Evolutionary conservation across 2,797 vertebrate species (phyloP).

Genomic region (Anisognathus igniventris): DNA sequence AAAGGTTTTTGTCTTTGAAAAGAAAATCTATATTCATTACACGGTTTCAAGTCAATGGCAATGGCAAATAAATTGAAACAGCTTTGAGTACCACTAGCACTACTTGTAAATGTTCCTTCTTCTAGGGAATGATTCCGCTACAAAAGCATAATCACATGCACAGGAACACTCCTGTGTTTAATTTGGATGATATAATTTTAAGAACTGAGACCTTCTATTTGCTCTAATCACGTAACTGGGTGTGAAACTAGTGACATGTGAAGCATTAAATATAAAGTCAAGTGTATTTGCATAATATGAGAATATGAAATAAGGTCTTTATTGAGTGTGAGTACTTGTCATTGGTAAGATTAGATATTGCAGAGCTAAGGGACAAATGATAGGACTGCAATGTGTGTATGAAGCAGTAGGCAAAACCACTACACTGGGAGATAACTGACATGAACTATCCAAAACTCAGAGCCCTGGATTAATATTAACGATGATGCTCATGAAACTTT

Average conservation of each 20-base stretch:
- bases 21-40: background rate
- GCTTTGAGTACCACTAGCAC: background rate
- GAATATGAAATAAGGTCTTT: background rate
- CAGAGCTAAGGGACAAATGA: background rate
- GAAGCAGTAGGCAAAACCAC: background rate
- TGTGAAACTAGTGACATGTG: background rate
- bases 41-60: background rate
- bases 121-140: background rate
- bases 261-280: background rate
- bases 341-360: background rate
- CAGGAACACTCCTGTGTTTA: background rate
- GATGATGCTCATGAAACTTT: background rate
- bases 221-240: background rate
- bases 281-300: background rate
- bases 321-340: background rate
- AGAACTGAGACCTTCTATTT: background rate
- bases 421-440: background rate
- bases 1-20: background rate
- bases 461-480: background rate
- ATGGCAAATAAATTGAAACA: slow-evolving; percentile 1
- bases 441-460: background rate
- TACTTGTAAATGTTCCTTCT: background rate
- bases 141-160: background rate
- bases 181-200: background rate
- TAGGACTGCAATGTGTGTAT: background rate